These are phyloP conservation scores for Rotaria macrura DNA, from an alignment of 2,888 invertebrate species.

Conservation along the genomic window DNA sequence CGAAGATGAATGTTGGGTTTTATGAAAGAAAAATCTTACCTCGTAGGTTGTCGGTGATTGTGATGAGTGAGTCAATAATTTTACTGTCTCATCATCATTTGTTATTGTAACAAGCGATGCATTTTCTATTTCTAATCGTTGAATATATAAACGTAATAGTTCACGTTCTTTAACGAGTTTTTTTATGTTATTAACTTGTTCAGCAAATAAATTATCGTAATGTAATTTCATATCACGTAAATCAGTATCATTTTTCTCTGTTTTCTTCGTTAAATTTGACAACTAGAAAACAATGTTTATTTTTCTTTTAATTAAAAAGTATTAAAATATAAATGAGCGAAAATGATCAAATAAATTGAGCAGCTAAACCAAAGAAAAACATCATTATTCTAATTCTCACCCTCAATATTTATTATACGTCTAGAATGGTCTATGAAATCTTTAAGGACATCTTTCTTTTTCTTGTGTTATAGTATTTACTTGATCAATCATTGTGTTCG, in stretches of 20 bases:
- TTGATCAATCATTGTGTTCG: neutral
- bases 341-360: neutral
- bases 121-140: conserved; percentile 12
- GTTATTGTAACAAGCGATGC: neutral
- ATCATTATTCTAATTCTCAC: neutral
- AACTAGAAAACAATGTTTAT: neutral
- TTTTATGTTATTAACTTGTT: conserved; percentile 19
- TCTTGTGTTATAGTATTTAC: neutral
- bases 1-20: too few relatives aligned
- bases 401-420: neutral
- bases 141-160: neutral
- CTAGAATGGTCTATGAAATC: neutral
- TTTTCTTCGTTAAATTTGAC: neutral
- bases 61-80: neutral
- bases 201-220: conserved; percentile 7
- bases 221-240: conserved; percentile 12
- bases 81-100: neutral
- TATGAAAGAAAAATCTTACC: neutral
- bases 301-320: neutral
- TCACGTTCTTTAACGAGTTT: conserved; percentile 19
- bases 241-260: neutral
- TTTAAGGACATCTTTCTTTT: neutral
- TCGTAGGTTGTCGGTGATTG: neutral
- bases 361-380: neutral
- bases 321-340: neutral